Evolutionary conservation across 2,113 vertebrate species (phyloP).

Genomic region (Pan troglodytes): DNA sequence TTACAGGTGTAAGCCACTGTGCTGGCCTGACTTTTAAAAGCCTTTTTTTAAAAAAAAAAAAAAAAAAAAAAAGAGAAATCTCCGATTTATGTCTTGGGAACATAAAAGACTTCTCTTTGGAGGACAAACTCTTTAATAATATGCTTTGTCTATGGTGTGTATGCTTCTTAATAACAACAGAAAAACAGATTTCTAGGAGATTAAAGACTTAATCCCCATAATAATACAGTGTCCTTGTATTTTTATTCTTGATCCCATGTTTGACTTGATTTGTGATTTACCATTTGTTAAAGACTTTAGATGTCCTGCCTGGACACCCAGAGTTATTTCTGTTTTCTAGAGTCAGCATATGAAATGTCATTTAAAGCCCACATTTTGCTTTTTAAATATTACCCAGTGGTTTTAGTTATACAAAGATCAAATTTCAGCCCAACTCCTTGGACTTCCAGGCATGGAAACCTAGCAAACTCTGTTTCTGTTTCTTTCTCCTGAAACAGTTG

Average conservation of each 20-base stretch:
- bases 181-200: not conserved
- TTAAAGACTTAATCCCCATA: not conserved
- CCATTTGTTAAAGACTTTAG: conserved; percentile 31
- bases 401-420: conserved; percentile 41
- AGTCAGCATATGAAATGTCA: conserved; percentile 51
- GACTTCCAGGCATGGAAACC: conserved; percentile 55
- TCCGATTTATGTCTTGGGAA: conserved; percentile 19
- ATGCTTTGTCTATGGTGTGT: not conserved
- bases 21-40: not conserved
- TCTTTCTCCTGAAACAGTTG: conserved; percentile 58
- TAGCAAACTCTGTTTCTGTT: conserved; percentile 54
- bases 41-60: not conserved
- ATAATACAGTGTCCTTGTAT: not conserved
- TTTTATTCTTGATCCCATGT: not conserved
- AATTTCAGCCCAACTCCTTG: conserved; percentile 51
- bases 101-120: not conserved
- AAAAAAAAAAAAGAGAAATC: not conserved
- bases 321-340: conserved; percentile 42
- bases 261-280: conserved; percentile 36
- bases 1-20: too few species aligned
- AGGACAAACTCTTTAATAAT: not conserved
- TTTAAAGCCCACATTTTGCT: conserved; percentile 65
- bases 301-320: conserved; percentile 35
- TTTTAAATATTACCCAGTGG: conserved; percentile 58
- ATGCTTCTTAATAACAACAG: conserved; percentile 3